phyloP scores from a whole-genome alignment of 2,113 vertebrate genomes.

The Euleptes europaea region DNA sequence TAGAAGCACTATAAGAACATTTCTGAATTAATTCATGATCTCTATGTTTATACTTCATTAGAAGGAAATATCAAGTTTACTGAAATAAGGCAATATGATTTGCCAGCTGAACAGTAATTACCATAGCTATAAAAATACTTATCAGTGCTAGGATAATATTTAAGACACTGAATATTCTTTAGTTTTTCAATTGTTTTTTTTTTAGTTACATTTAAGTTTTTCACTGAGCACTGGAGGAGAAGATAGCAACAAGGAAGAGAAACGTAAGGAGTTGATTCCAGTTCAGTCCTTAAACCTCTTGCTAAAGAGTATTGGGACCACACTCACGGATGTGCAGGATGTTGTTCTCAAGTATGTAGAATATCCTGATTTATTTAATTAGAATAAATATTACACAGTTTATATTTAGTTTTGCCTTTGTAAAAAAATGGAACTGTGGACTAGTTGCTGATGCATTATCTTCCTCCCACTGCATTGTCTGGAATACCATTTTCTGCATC shows the following conservation, averaged over 20 bases:
- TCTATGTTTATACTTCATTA: not conserved
- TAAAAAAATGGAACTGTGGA: not conserved
- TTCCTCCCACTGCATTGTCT: no score
- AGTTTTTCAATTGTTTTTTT: slow-evolving; percentile 23
- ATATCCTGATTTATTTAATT: not conserved
- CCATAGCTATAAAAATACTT: not conserved
- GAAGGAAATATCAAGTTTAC: not conserved
- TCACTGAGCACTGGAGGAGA: slow-evolving; percentile 86
- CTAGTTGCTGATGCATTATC: no score
- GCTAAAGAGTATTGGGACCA: slow-evolving; percentile 91
- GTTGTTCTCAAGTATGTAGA: slow-evolving; percentile 88
- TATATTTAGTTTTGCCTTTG: not conserved
- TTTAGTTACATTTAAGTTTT: slow-evolving; percentile 89
- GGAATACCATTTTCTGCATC: no score
- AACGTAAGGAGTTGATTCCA: slow-evolving; percentile 78
- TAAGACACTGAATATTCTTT: not conserved
- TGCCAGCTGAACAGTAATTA: not conserved
- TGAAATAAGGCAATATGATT: not conserved
- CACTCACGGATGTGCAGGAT: slow-evolving; percentile 89
- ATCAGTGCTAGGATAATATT: not conserved
- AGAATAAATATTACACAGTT: not conserved
- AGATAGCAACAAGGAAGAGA: slow-evolving; percentile 77
- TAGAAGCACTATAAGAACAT: no score
- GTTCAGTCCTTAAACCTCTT: slow-evolving; percentile 85
- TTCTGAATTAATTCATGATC: not conserved